A percentile compares a stretch with the other conserved stretches of the same genome.
These are phyloP conservation scores for Dryoscopus gambensis DNA, from an alignment of 2,113 vertebrate genomes.

Conservation along the genomic window DNA sequence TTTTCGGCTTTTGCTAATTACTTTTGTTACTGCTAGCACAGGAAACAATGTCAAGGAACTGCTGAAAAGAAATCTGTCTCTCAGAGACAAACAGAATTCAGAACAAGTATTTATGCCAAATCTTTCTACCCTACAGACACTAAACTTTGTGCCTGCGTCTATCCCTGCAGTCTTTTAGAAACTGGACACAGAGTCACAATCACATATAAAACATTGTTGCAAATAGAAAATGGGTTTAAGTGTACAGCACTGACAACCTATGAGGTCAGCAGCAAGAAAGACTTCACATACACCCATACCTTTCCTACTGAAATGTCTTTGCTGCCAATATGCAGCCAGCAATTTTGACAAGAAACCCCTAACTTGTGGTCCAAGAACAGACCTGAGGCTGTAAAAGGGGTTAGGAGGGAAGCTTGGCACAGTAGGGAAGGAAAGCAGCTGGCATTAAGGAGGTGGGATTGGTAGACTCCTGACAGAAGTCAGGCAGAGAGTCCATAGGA, in stretches of 20 bases:
- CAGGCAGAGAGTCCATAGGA: not conserved
- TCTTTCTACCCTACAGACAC: not conserved
- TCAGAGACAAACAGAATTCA: not conserved
- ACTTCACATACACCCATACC: accelerated
- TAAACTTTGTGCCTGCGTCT: not conserved
- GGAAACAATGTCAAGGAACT: not conserved
- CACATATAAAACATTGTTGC: not conserved
- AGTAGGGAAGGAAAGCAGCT: not conserved
- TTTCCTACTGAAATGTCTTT: not conserved
- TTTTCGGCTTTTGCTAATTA: not conserved
- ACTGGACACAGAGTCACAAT: not conserved
- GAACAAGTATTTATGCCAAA: not conserved
- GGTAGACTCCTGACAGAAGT: not conserved
- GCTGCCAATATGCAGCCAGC: not conserved
- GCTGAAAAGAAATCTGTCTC: not conserved
- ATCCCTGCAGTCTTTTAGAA: not conserved
- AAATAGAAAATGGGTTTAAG: not conserved
- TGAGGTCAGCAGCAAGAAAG: not conserved
- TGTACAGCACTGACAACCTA: not conserved
- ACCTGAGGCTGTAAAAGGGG: not conserved
- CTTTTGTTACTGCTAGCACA: not conserved
- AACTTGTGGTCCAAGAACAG: not conserved
- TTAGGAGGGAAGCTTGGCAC: not conserved
- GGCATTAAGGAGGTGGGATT: not conserved
- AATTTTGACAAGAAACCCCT: not conserved